Percentiles rank a stretch among this genome's conserved stretches.
Evolutionary conservation across 2,113 vertebrate genomes (phyloP).

Genomic region (Siniperca chuatsi): DNA sequence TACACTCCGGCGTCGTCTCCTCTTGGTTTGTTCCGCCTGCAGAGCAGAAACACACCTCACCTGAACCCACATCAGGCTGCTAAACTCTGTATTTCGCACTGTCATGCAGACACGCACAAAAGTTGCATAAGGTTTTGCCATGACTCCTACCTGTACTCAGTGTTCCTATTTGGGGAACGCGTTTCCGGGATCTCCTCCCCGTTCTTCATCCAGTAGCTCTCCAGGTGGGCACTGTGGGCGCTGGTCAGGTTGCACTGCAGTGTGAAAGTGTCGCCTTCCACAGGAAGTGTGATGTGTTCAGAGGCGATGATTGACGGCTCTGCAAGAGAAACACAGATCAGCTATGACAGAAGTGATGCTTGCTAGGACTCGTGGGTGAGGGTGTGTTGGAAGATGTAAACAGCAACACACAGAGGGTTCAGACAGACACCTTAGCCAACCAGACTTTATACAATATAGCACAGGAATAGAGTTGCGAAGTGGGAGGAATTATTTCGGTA

Average conservation of each 20-base stretch:
- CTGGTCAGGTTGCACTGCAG: constrained; percentile 96
- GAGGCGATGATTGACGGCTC: constrained; percentile 91
- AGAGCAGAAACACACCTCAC: constrained; percentile 64
- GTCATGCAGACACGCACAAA: background rate
- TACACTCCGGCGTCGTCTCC: constrained; percentile 93
- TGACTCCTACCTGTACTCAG: constrained; percentile 88
- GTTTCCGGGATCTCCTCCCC: constrained; percentile 90
- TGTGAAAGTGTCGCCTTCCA: constrained; percentile 73
- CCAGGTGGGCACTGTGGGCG: constrained; percentile 72
- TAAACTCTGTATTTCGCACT: background rate
- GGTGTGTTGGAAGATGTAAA: constrained; percentile 20
- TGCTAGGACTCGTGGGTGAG: constrained; percentile 9
- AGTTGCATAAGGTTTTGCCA: background rate
- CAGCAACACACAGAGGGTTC: constrained; percentile 24
- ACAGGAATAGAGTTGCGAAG: constrained; percentile 22
- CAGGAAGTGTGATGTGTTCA: constrained; percentile 84
- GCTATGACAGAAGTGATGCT: constrained; percentile 22
- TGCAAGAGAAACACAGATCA: constrained; percentile 82
- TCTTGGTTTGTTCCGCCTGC: constrained; percentile 91
- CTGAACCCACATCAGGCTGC: constrained; percentile 14
- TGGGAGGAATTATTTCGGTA: constrained; percentile 45
- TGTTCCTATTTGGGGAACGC: constrained; percentile 78
- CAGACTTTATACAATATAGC: constrained; percentile 1
- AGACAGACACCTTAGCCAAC: constrained; percentile 20
- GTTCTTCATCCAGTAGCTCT: constrained; percentile 96